Evolutionary conservation across 2,888 invertebrate genomes (phyloP), one percentile per base, ranked within the genome.

Genomic region (Tridacna crocea): DNA sequence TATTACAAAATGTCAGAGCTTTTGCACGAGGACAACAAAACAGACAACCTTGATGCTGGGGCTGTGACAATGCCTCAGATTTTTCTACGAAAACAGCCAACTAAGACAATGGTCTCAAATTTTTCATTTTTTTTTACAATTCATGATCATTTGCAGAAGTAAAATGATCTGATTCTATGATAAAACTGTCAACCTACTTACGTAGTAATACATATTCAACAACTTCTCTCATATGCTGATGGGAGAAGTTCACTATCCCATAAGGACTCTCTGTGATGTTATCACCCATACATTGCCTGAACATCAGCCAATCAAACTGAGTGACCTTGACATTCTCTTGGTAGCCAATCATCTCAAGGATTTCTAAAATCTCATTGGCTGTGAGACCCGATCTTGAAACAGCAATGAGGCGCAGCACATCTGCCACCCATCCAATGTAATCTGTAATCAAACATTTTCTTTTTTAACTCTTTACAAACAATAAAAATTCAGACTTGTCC

Each of bases 391-490:
- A 88, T 51, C 91, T 80, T 12, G 93, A 93, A 58, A 92, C 88
- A 11, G 91, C 91, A n/a, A 94, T 84, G 66, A 94, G 89, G 55
- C 93, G 90, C 19, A 94, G 89, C 0, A 90, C 88, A 73, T 94
- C 94, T 13, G 92, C 91, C 26, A 94, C 91, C 94, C 94, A 94
- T 58, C 94, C 94, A 17, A 88, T 87, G 60, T 88, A 89, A 47
- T 92, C 93, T 93, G 83, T 36, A 8, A 68, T 46, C 73, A 27
- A 13, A 51, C 10, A 55, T 55, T 10, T 55, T 36, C n/a, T n/a
- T 36, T 4, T 36, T 36, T 36, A 36, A 36, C 36, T 8, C 36
- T 36, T 36, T 36, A 36, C 36, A 4, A 36, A 2, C n/a, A n/a
- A n/a, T n/a, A n/a, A n/a, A n/a, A n/a, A n/a, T 11, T 51, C 51